A percentile compares a stretch with the other conserved stretches of the same genome.
phyloP scores from a whole-genome alignment of 2,113 vertebrate genomes.

The Coregonus clupeaformis region DNA sequence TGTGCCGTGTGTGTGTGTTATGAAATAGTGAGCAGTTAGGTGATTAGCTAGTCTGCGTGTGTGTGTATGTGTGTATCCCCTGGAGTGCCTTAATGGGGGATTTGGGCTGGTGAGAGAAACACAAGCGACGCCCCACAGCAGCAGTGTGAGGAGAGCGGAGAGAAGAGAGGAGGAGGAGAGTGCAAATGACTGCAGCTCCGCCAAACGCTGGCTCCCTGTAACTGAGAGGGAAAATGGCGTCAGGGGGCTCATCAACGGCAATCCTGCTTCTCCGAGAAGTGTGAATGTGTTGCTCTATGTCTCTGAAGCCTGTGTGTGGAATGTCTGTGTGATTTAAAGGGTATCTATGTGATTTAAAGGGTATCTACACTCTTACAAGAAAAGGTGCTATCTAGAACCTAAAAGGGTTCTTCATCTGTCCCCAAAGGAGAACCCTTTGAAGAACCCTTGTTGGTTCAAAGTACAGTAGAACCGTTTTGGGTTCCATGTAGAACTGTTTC shows the following conservation, averaged over 20 bases:
- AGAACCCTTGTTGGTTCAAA: too few species aligned
- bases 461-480: too few species aligned
- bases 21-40: conserved; percentile 3
- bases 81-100: conserved; percentile 53
- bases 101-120: conserved; percentile 56
- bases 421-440: too few species aligned
- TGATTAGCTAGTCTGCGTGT: conserved; percentile 50
- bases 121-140: conserved; percentile 41
- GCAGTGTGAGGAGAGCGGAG: background rate
- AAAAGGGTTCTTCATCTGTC: too few species aligned
- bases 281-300: background rate
- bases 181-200: conserved; percentile 23
- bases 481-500: too few species aligned
- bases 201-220: conserved; percentile 35
- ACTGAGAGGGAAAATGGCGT: conserved; percentile 33
- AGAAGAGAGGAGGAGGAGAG: background rate
- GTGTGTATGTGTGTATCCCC: conserved; percentile 36
- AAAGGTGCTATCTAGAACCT: too few species aligned
- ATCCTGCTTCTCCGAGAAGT: conserved; percentile 7
- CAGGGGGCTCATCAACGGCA: conserved; percentile 28
- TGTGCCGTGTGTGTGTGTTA: conserved; percentile 11
- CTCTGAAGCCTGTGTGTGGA: too few species aligned
- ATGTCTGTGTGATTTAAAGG: too few species aligned
- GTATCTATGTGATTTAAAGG: too few species aligned
- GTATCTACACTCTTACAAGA: too few species aligned